Percentiles rank a stretch among this genome's conserved stretches.
Conservation (phyloP, 2,113 vertebrate species). For the Hydrolagus affinis region DNA sequence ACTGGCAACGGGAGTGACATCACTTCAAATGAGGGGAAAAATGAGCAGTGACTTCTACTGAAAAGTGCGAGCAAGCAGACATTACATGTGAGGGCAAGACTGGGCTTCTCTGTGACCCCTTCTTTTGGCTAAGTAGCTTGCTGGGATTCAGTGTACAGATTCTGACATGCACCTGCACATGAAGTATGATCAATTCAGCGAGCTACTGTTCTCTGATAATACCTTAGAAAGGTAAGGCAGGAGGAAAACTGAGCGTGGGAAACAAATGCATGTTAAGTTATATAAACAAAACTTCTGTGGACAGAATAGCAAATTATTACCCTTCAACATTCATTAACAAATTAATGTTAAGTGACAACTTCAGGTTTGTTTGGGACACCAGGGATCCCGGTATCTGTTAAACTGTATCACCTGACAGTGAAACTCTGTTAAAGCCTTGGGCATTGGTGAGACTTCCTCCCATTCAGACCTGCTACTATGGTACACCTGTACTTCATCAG, state of each 20-base stretch:
- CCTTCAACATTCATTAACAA: neutral
- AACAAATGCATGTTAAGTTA: neutral
- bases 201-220: too few relatives aligned
- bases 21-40: too few relatives aligned
- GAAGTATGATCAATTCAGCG: too few relatives aligned
- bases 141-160: too few relatives aligned
- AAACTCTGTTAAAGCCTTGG: conserved; percentile 86
- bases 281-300: neutral
- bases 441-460: conserved; percentile 94
- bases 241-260: neutral
- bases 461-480: conserved; percentile 81
- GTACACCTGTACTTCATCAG: conserved; percentile 91
- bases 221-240: too few relatives aligned
- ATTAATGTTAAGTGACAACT: conserved; percentile 43
- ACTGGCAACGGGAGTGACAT: too few relatives aligned
- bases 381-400: conserved; percentile 84
- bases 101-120: too few relatives aligned
- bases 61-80: too few relatives aligned
- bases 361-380: conserved; percentile 45
- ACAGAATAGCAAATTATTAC: neutral
- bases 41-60: too few relatives aligned
- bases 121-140: too few relatives aligned
- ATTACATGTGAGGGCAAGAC: too few relatives aligned
- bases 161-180: too few relatives aligned
- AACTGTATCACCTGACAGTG: conserved; percentile 90